Evolutionary conservation across 2,113 vertebrate genomes (phyloP).

Genomic region (Buteo buteo): DNA sequence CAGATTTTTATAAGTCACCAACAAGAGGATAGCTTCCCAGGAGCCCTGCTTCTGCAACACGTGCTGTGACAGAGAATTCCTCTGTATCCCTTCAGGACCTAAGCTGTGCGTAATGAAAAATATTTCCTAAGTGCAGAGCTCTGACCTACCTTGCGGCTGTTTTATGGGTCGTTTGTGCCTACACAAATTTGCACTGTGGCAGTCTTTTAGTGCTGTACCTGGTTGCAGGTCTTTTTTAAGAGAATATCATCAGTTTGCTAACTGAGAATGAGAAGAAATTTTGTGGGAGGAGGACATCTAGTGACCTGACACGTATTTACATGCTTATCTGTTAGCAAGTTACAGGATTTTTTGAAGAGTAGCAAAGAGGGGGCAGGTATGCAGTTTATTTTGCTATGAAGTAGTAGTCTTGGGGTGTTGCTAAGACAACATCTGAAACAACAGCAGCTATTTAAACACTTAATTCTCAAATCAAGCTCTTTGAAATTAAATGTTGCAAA

Average conservation of each 20-base stretch:
- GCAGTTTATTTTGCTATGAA: background rate
- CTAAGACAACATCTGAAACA: background rate
- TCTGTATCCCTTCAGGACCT: background rate
- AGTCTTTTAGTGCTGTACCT: background rate
- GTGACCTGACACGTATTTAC: background rate
- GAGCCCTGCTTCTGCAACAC: background rate
- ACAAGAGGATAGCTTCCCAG: background rate
- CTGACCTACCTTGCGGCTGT: background rate
- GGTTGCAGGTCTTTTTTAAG: background rate
- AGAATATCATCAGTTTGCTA: background rate
- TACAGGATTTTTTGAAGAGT: background rate
- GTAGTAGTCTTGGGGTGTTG: background rate
- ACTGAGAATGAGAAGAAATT: background rate
- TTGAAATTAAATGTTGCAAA: background rate
- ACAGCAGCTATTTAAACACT: background rate
- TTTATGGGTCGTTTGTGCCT: accelerated
- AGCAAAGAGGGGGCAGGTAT: background rate
- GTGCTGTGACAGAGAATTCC: background rate
- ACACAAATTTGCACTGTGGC: background rate
- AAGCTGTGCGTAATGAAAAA: background rate
- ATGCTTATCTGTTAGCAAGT: background rate
- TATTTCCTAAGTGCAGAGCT: background rate
- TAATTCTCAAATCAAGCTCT: background rate
- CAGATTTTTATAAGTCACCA: background rate
- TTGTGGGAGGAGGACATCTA: constrained; percentile 58